A percentile compares a stretch with the other conserved stretches of the same genome.
Conservation (phyloP, 2,888 invertebrate genomes). For the Drosophila picticornis region DNA sequence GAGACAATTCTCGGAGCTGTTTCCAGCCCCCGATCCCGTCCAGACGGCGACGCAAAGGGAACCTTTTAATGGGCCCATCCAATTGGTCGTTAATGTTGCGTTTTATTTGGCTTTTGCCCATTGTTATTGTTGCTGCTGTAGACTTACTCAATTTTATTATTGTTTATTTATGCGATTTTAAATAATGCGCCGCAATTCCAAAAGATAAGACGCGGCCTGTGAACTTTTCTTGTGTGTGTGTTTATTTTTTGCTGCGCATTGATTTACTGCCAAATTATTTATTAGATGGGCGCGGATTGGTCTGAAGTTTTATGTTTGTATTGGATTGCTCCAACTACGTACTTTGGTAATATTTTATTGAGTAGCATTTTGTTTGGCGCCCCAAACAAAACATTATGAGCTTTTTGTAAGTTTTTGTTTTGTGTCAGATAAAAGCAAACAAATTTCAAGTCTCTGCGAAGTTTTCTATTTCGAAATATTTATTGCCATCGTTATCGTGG, state of each 20-base stretch:
- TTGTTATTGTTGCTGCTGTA: constrained; percentile 38
- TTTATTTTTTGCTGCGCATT: constrained; percentile 33
- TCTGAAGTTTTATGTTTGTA: constrained; percentile 8
- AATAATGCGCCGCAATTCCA: constrained; percentile 74
- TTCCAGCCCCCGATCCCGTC: constrained; percentile 23
- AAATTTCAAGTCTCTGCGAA: constrained; percentile 56
- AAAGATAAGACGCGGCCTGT: constrained; percentile 69
- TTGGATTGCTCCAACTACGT: constrained; percentile 37
- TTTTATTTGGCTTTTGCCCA: constrained; percentile 80
- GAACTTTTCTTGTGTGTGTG: constrained; percentile 36
- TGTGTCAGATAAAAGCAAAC: constrained; percentile 71
- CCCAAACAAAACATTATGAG: constrained; percentile 45
- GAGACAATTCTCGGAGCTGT: constrained; percentile 23
- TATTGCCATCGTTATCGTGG: constrained; percentile 57
- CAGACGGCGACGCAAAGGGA: constrained; percentile 46
- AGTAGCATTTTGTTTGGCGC: constrained; percentile 46
- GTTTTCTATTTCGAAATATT: constrained; percentile 53
- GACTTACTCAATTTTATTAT: constrained; percentile 78
- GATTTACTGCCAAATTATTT: constrained; percentile 77
- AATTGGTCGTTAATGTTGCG: constrained; percentile 83
- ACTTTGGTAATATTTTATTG: constrained; percentile 47
- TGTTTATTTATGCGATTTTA: constrained; percentile 82
- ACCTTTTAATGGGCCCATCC: constrained; percentile 82
- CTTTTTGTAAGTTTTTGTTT: constrained; percentile 43
- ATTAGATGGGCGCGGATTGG: constrained; percentile 48